phyloP scores from a whole-genome alignment of 2,797 vertebrate species.

The Podargus strigoides region DNA sequence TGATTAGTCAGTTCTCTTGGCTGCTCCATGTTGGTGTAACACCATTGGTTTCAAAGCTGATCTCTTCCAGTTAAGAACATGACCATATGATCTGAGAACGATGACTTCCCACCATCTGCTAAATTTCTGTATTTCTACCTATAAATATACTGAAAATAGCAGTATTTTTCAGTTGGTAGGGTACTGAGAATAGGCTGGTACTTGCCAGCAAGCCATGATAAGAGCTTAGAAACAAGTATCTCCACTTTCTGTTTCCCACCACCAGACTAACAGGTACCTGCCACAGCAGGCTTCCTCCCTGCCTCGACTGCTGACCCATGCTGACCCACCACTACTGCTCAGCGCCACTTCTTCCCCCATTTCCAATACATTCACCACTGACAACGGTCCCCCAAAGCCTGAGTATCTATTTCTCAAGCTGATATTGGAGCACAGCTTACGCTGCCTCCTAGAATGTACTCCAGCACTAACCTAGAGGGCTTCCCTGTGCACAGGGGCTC shows the following conservation, averaged over 20 bases:
- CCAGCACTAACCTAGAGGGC: not conserved
- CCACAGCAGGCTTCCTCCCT: not conserved
- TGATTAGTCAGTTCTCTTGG: not conserved
- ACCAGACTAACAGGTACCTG: not conserved
- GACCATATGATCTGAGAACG: not conserved
- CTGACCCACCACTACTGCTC: not conserved
- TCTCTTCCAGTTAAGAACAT: not conserved
- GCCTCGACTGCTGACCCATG: not conserved
- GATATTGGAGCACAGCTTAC: not conserved
- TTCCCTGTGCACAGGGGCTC: not conserved
- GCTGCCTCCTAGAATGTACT: accelerated
- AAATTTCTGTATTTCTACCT: not conserved
- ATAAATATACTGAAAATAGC: not conserved
- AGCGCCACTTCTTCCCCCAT: not conserved
- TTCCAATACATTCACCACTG: not conserved
- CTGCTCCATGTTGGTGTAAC: not conserved
- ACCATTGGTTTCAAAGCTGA: not conserved
- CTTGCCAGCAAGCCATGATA: not conserved
- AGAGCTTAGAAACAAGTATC: not conserved
- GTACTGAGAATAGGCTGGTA: not conserved
- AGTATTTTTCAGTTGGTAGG: not conserved
- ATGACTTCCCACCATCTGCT: not conserved
- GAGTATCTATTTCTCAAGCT: not conserved
- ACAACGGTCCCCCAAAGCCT: not conserved
- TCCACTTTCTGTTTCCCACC: not conserved